Evolutionary conservation across 2,113 vertebrate species (phyloP).

Genomic region (Struthio camelus): DNA sequence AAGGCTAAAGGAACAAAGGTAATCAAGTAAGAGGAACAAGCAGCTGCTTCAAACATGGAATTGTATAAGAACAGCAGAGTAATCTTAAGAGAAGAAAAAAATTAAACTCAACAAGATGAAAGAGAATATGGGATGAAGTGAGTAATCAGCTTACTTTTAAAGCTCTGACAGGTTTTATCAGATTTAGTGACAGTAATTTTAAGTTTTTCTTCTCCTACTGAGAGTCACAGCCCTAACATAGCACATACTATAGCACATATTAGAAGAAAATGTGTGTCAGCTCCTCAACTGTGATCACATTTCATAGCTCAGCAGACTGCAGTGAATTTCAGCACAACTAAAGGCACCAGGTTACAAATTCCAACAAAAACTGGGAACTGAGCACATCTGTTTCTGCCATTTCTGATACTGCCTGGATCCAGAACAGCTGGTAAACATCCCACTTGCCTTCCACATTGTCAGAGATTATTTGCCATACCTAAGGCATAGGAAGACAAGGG

Average conservation of each 20-base stretch:
- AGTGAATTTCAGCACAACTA: background rate
- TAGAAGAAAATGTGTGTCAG: background rate
- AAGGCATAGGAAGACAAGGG: background rate
- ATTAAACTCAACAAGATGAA: background rate
- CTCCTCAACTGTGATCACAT: background rate
- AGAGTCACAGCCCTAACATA: fast-evolving
- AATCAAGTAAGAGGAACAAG: background rate
- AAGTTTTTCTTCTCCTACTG: background rate
- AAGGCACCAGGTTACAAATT: background rate
- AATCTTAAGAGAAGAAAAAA: background rate
- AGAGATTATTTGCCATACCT: background rate
- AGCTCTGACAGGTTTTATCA: background rate
- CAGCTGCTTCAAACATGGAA: background rate
- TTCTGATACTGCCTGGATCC: background rate
- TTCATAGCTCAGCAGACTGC: background rate
- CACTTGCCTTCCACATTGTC: background rate
- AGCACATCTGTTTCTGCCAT: background rate
- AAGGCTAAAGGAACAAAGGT: background rate
- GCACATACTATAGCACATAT: fast-evolving
- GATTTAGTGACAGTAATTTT: background rate
- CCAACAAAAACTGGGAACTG: background rate
- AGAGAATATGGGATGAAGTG: background rate
- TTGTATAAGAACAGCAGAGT: background rate
- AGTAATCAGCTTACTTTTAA: background rate
- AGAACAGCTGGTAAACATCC: background rate